Conservation (phyloP, 2,113 vertebrate genomes). For the Cariama cristata region DNA sequence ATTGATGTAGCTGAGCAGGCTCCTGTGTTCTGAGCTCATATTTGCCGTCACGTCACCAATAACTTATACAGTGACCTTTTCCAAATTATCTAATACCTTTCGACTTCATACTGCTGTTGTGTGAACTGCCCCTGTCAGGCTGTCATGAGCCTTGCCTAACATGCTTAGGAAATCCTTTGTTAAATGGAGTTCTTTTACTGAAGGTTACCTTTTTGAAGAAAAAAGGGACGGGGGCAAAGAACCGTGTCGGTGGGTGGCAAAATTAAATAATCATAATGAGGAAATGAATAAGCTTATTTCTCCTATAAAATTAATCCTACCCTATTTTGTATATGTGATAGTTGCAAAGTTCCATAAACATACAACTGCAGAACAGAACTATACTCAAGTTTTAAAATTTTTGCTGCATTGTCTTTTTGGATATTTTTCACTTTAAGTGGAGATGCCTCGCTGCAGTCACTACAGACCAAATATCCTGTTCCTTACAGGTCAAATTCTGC, state of each 20-base stretch:
- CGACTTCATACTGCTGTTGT: not conserved
- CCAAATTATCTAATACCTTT: not conserved
- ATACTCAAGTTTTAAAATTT: not conserved
- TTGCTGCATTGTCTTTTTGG: not conserved
- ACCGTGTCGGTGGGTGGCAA: not conserved
- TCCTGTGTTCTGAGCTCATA: not conserved
- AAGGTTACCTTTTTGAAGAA: not conserved
- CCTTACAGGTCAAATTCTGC: not conserved
- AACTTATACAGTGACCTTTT: not conserved
- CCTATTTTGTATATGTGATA: not conserved
- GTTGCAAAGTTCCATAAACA: not conserved
- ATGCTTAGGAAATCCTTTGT: not conserved
- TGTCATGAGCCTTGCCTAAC: accelerated
- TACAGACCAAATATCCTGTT: not conserved
- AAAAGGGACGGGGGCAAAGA: accelerated
- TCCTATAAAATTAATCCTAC: not conserved
- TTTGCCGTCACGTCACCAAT: not conserved
- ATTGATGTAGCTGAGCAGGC: not conserved
- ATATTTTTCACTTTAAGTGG: not conserved
- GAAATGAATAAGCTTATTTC: not conserved
- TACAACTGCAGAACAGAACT: not conserved
- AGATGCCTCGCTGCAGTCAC: not conserved
- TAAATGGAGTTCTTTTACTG: not conserved
- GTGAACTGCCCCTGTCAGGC: not conserved
- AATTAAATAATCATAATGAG: not conserved